Percentiles rank a stretch among this genome's conserved stretches.
Conservation (phyloP, 2,113 vertebrate genomes). For the Casuarius casuarius region DNA sequence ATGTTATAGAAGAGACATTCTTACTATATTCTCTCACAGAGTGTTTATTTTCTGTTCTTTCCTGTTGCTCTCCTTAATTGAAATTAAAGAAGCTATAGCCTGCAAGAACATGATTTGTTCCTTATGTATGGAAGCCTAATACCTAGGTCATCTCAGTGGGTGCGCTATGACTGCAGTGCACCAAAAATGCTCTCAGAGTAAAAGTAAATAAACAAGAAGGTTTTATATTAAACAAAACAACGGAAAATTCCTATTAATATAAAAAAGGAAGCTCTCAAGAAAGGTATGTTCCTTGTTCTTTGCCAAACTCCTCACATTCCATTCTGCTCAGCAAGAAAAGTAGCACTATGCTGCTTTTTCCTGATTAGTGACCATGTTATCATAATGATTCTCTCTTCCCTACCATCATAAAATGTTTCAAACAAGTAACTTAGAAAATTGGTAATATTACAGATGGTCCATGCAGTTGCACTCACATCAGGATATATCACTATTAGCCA, state of each 20-base stretch:
- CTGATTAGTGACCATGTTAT: background rate
- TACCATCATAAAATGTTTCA: background rate
- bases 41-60: conserved; percentile 10
- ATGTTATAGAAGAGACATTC: background rate
- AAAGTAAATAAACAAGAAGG: conserved; percentile 18
- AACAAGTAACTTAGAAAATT: conserved; percentile 4
- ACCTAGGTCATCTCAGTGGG: conserved; percentile 10
- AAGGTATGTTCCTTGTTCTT: background rate
- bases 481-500: background rate
- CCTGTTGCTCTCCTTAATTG: background rate
- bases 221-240: conserved; percentile 21
- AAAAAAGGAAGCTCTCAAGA: background rate
- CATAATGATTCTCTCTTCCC: background rate
- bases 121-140: background rate
- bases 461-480: background rate
- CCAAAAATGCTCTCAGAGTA: conserved; percentile 11
- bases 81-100: conserved; percentile 18
- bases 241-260: background rate
- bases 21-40: background rate
- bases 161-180: conserved; percentile 38
- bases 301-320: background rate
- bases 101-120: background rate
- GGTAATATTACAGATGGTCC: background rate
- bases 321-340: background rate
- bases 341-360: background rate